Evolutionary conservation across 1,140 invertebrate species (phyloP), one percentile per base, ranked within the genome.

Genomic region (Aphelinus atriplicis): DNA sequence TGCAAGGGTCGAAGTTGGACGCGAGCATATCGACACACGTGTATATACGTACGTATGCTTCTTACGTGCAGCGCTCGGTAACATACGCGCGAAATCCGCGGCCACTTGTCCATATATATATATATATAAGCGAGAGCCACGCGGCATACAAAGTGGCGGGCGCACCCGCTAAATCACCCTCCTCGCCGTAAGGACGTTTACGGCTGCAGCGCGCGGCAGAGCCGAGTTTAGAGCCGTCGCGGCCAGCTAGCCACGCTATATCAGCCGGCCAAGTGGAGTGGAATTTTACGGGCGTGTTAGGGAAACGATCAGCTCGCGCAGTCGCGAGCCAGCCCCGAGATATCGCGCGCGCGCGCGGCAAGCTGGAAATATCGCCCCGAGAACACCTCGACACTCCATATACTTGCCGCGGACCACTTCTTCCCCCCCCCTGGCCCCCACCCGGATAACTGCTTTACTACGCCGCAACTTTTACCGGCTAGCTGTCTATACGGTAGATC

Each of bases 251-350:
- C 43, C 10, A 47, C 57, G 58, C 61, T 67, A 55, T 62, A 73
- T 67, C 56, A 6, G 55, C 50, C 63, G 26, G 6, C 42, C 6
- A 51, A 56, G 48, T 62, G 42, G 10, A 74, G 58, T 56, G 53
- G 73, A 75, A 57, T 75, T 75, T 75, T 75, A 70, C 61, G 72
- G 58, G 2, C 56, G 48, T 61, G 62, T 48, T 48, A 74, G 64
- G 56, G 57, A 68, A 58, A 45, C 64, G 26, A 47, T 55, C 42
- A 73, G 71, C 64, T 67, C 55, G 71, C 63, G 26, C 42, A 6
- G 26, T 2, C 64, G 50, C 64, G 9, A 43, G 43, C 61, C 43
- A 46, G 1, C 61, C 45, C 26, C 26, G 53, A 5, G 53, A 47
- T 42, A 58, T 55, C 3, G 10, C 1, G 6, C 56, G 7, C 56